Base-by-base conservation (phyloP, 2,113 vertebrate genomes). In the Pituophis catenifer region DNA sequence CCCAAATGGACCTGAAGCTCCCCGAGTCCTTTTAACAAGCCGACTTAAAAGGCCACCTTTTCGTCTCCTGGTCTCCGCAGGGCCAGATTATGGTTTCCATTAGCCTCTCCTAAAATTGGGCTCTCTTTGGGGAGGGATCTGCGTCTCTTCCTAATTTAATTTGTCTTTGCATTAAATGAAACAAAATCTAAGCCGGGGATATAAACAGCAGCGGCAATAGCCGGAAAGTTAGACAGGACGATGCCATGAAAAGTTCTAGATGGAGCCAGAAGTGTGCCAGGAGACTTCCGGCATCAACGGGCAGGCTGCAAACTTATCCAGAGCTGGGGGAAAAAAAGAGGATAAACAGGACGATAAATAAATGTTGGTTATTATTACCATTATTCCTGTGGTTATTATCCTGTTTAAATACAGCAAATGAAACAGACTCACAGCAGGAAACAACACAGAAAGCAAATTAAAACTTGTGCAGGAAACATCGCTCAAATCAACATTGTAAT, bases 71-170 rank as follows among this genome's bases (percentile, higher is more conserved):
- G 38, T 62, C 59, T 87, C 52, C 33, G 24, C 50, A 26, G 54
- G 24, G 48, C 62, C 75, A 29, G 90, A 91, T 48, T 86, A 86
- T 44, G 75, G 38, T 48, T 75, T 50, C 88, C 92, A 92, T 92
- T 92, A 92, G 87, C 33, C 33, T 23, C 29, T 50, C 65, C 92
- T 81, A 92, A 75, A 92, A 85, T 33, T 89, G 92, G 92, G 75
- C 75, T 48, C 29, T 54, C 38, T 44, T 21, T 13, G 1, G 91
- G 59, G 55, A 89, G 86, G n/a, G 52, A 81, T 17, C 53, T 44
- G 4, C 8, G 3, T 15, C 53, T 92, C 62, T 3, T 19, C 12
- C 52, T 92, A 89, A 92, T 88, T 58, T 1, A 54, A 92, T 92
- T 92, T 89, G 53, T 24, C 62, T 81, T 81, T n/a, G 88, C 48